Base-by-base conservation (phyloP, 1,140 invertebrate species). In the Centruroides vittatus region DNA sequence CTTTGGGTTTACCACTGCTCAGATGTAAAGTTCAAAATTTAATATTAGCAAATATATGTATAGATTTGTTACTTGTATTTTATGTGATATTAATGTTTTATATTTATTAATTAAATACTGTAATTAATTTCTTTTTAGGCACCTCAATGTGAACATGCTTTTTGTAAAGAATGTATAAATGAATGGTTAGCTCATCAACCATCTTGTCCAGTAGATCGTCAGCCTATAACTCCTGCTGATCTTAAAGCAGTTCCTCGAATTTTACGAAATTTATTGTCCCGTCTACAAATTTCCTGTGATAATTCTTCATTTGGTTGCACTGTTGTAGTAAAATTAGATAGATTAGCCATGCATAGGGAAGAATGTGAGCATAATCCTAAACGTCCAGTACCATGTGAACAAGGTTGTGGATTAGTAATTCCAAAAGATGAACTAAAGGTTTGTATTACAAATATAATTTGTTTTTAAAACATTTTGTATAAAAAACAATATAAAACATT, bases 341-440 rank as follows among this genome's bases (percentile, higher is more conserved):
- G 82, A 47, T 74, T 95, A 55, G 77, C 80, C 7, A 76, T 83
- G 35, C 93, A 97, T 77, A 74, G 94, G 63, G 84, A 86, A 70
- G 91, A 95, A 75, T 96, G 93, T 78, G 87, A 91, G 73, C 87
- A 84, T 70, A 97, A 96, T 76, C 93, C 93, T 5, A 95, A 95
- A 73, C 81, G 89, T 71, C 92, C 91, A 13, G 85, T 93, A 63
- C 83, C 85, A 35, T 97, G 93, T 74, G 90, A 94, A 67, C 84
- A 87, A 70, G 93, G 93, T 5, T 97, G 93, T 73, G 91, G 89
- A 50, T 78, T 94, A 35, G 84, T 94, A 57, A 89, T 96, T 68
- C 92, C 93, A 35, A 96, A 94, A 76, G 92, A 96, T 77, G 91
- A 96, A 74, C 72, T 95, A 1, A 88, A 89, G 73, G 80, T 81